A percentile compares a stretch with the other conserved stretches of the same genome.
Conservation (phyloP, 2,888 invertebrate genomes). For the Achlya flavicornis region DNA sequence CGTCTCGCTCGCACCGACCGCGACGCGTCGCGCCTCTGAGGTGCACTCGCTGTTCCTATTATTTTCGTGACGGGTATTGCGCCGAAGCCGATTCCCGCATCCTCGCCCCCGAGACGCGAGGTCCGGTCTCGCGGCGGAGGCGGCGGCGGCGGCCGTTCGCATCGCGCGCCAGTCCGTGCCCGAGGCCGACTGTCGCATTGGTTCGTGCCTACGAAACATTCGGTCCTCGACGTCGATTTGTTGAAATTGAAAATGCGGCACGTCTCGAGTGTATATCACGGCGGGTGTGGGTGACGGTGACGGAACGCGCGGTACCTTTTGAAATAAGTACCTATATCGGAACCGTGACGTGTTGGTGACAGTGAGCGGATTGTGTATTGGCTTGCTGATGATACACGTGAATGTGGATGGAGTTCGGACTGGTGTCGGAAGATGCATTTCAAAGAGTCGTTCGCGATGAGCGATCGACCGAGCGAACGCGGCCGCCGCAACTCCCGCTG, state of each 20-base stretch:
- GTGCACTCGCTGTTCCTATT: constrained; percentile 84
- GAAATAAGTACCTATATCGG: constrained; percentile 39
- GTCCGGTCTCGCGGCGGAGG: constrained; percentile 81
- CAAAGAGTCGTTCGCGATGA: constrained; percentile 83
- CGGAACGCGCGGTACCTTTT: constrained; percentile 36
- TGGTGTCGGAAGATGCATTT: constrained; percentile 82
- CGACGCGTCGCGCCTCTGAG: constrained; percentile 82
- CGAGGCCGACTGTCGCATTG: constrained; percentile 79
- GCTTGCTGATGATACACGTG: constrained; percentile 79
- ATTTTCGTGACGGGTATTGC: constrained; percentile 84
- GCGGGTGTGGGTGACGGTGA: constrained; percentile 53
- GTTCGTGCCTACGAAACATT: constrained; percentile 73
- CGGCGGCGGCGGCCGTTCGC: constrained; percentile 80
- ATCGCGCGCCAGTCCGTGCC: constrained; percentile 80
- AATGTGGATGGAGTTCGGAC: constrained; percentile 79
- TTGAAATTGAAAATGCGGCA: constrained; percentile 73
- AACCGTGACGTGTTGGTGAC: constrained; percentile 67
- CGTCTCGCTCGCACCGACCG: constrained; percentile 83
- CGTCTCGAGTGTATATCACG: constrained; percentile 62
- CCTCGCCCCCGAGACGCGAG: constrained; percentile 82
- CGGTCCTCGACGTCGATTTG: constrained; percentile 60
- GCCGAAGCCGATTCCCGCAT: constrained; percentile 84
- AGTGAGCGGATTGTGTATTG: constrained; percentile 74
- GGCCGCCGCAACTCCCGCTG: constrained; percentile 82
- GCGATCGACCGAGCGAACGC: constrained; percentile 83